Evolutionary conservation across 2,888 invertebrate genomes (phyloP).

Genomic region (Scaptomyza cyrtandrae): DNA sequence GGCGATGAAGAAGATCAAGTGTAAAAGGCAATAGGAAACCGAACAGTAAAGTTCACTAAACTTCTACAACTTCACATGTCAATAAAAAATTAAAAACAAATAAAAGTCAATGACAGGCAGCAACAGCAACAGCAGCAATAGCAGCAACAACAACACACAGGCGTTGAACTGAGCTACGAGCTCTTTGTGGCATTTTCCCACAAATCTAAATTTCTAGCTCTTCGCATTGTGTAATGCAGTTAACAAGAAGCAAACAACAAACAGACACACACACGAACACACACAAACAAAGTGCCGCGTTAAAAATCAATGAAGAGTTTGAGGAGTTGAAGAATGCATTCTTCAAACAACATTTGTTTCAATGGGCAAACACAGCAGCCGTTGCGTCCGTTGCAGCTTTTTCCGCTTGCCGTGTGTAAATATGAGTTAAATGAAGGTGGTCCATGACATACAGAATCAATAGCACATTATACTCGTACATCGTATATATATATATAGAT

Average conservation of each 20-base stretch:
- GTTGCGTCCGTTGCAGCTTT: constrained; percentile 26
- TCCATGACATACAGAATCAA: constrained; percentile 58
- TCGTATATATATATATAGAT: constrained; percentile 3
- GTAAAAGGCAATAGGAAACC: constrained; percentile 51
- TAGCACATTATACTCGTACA: constrained; percentile 7
- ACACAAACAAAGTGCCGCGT: constrained; percentile 24
- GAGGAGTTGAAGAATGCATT: constrained; percentile 63
- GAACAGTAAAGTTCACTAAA: constrained; percentile 72
- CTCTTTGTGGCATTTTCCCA: constrained; percentile 65
- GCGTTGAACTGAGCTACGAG: constrained; percentile 20
- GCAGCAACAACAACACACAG: constrained; percentile 4
- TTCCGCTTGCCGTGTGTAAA: constrained; percentile 42
- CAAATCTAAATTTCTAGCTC: constrained; percentile 75
- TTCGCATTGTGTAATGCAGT: constrained; percentile 76
- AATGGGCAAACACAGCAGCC: constrained; percentile 68
- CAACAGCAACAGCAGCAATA: background rate
- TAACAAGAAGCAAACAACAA: constrained; percentile 76
- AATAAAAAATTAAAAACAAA: constrained; percentile 81
- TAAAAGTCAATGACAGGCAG: constrained; percentile 72
- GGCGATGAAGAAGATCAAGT: constrained; percentile 16
- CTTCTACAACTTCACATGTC: constrained; percentile 79
- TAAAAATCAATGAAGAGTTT: constrained; percentile 74
- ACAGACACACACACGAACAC: constrained; percentile 6
- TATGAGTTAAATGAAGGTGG: constrained; percentile 37
- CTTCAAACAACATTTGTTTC: constrained; percentile 59